Evolutionary conservation across 1,140 invertebrate genomes (phyloP).

Genomic region (Laodelphax striatellus): DNA sequence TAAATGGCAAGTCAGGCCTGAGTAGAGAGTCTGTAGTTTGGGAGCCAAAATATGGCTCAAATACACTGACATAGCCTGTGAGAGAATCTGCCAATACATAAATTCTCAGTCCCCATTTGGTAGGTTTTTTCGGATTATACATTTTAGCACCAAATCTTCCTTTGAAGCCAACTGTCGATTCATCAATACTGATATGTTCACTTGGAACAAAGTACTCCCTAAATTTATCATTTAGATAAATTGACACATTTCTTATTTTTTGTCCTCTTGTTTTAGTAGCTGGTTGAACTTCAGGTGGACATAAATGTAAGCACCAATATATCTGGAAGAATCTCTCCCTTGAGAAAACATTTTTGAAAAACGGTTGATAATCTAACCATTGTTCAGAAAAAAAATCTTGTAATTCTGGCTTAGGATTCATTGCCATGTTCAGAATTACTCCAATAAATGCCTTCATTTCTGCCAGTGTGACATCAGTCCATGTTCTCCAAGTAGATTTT

Average conservation of each 20-base stretch:
- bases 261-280: not conserved
- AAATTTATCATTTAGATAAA: not conserved
- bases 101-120: not conserved
- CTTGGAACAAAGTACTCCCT: not conserved
- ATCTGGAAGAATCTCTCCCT: not conserved
- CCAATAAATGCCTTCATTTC: not conserved
- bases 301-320: not conserved
- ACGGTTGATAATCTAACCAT: not conserved
- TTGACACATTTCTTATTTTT: not conserved
- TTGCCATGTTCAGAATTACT: not conserved
- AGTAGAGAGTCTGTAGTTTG: not conserved
- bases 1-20: not conserved
- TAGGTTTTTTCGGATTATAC: not conserved
- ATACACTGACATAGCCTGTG: not conserved
- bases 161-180: not conserved
- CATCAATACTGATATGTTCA: not conserved
- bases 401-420: not conserved
- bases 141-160: not conserved
- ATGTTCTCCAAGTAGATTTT: not conserved
- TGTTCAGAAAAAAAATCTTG: not conserved
- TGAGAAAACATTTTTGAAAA: not conserved
- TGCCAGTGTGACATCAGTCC: not conserved
- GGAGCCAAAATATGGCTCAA: not conserved
- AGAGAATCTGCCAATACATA: not conserved
- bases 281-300: not conserved